phyloP scores from a whole-genome alignment of 2,797 vertebrate genomes.

The Zalophus californianus region DNA sequence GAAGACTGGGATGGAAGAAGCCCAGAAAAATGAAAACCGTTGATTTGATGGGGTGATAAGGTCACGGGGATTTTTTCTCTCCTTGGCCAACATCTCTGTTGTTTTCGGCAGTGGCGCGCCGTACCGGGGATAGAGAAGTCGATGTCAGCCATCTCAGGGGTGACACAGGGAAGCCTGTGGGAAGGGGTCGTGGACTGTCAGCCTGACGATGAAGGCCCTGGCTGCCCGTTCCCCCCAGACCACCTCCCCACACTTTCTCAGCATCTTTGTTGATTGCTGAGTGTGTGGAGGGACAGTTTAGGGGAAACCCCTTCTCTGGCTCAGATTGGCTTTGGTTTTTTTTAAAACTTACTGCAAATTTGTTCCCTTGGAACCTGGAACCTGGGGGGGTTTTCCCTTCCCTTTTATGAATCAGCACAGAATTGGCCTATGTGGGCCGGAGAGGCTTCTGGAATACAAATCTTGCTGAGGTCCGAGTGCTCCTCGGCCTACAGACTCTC shows the following conservation, averaged over 20 bases:
- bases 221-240: not conserved
- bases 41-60: not conserved
- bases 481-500: not conserved
- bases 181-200: not conserved
- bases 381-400: not conserved
- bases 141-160: not conserved
- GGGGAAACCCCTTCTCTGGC: slow-evolving; percentile 79
- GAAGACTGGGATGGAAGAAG: not conserved
- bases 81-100: not conserved
- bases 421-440: not conserved
- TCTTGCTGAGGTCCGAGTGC: not conserved
- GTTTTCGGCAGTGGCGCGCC: not conserved
- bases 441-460: slow-evolving; percentile 44
- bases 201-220: not conserved
- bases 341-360: slow-evolving; percentile 16
- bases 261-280: slow-evolving; percentile 20
- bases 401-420: slow-evolving; percentile 63
- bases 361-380: slow-evolving; percentile 53
- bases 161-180: not conserved
- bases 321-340: slow-evolving; percentile 51
- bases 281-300: slow-evolving; percentile 74
- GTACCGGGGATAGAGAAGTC: not conserved
- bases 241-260: slow-evolving; percentile 35
- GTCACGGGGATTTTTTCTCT: not conserved
- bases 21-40: not conserved